phyloP scores from a whole-genome alignment of 2,113 vertebrate species.

The Ancistrus triradiatus region DNA sequence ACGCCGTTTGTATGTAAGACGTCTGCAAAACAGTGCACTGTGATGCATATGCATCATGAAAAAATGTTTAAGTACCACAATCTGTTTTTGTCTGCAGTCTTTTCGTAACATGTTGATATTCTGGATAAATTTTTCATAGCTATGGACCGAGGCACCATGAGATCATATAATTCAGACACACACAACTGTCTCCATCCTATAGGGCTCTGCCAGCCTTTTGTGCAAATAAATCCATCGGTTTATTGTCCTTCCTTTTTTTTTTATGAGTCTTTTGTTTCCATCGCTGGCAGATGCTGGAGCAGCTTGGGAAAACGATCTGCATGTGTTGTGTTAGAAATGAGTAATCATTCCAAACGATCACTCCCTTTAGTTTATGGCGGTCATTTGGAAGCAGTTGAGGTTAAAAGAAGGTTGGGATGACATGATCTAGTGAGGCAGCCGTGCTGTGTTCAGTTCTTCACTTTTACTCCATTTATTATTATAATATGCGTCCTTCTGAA shows the following conservation, averaged over 20 bases:
- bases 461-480: no score
- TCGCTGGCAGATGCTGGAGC: slow-evolving; percentile 54
- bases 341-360: slow-evolving; percentile 42
- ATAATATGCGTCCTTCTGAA: no score
- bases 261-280: slow-evolving; percentile 43
- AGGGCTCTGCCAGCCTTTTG: neutral
- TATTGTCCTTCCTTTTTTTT: slow-evolving; percentile 46
- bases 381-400: slow-evolving; percentile 39
- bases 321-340: slow-evolving; percentile 54
- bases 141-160: neutral
- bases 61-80: no score
- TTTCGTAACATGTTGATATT: neutral
- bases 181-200: slow-evolving; percentile 2
- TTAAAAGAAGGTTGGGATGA: slow-evolving; percentile 37
- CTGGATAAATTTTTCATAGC: neutral
- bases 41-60: no score
- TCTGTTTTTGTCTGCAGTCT: no score
- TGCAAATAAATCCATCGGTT: slow-evolving; percentile 33
- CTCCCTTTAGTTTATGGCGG: slow-evolving; percentile 40
- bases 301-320: slow-evolving; percentile 40
- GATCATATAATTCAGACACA: slow-evolving; percentile 6
- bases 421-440: slow-evolving; percentile 33
- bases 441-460: slow-evolving; percentile 38
- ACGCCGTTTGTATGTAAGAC: no score
- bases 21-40: no score